Base-by-base conservation (phyloP, 2,113 vertebrate genomes). In the Pipra filicauda region DNA sequence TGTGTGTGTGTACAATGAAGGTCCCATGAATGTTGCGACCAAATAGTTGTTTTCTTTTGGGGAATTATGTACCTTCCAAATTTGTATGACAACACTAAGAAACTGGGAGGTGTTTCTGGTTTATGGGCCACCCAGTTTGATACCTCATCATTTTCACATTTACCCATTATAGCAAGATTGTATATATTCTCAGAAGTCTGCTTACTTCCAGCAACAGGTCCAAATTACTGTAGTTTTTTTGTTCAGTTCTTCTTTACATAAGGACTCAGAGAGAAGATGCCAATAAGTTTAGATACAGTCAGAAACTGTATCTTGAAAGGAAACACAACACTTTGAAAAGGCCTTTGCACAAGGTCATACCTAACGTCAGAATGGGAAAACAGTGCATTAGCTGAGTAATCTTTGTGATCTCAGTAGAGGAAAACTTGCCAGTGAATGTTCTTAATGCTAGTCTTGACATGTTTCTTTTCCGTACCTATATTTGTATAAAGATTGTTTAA, bases 401-500 rank as follows among this genome's bases (percentile, higher is more conserved):
- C 64, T 77, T 71, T 78, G 66, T 39, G 86, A 78, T 75, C 62
- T 78, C 74, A 62, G 48, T 5, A 87, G 58, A 80, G 44, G 41
- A 83, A 85, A 94, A 82, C 27, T 84, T 78, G n/a, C 28, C 57
- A 79, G 33, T 24, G 31, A 72, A 86, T 72, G 41, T 54, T 75
- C 88, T 46, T 73, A 84, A 8, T 54, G 31, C 22, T 39, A 35
- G 35, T 69, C 70, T 78, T 92, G 55, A 90, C 43, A 44, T 89
- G 69, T 55, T 76, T 89, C 12, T 96, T 93, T 91, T 90, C 65
- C 0, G 0, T 54, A 78, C 79, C n/a, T 84, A 11, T 37, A 80
- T 91, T 90, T 91, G 73, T 54, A 67, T 82, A 90, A 85, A 61
- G 57, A 78, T 30, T 31, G 5, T 75, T 94, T 87, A 93, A 93